Percentiles rank a stretch among this genome's conserved stretches.
phyloP scores from a whole-genome alignment of 1,140 invertebrate genomes.

The Drosophila ambigua region DNA sequence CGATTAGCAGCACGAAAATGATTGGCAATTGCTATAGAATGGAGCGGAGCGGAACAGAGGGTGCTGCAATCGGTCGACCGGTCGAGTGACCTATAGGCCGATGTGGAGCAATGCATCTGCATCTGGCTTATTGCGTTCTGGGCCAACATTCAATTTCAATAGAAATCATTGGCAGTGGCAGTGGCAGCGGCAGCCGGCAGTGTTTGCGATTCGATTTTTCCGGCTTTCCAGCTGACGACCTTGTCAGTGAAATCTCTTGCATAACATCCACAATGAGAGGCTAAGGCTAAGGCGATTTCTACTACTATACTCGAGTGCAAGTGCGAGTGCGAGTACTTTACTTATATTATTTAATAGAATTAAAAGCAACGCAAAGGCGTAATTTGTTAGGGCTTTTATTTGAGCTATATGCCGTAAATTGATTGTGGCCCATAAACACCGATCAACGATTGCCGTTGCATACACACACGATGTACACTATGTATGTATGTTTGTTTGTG shows the following conservation, averaged over 20 bases:
- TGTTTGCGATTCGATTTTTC: constrained; percentile 24
- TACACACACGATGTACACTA: background rate
- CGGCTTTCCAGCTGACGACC: constrained; percentile 36
- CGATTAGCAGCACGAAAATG: too few relatives aligned
- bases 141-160: constrained; percentile 53
- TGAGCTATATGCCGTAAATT: constrained; percentile 22
- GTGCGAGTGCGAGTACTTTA: background rate
- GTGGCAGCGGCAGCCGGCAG: background rate
- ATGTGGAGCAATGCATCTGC: constrained; percentile 8
- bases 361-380: constrained; percentile 33
- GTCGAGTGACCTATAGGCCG: background rate
- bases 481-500: background rate
- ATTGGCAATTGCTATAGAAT: too few relatives aligned
- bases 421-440: constrained; percentile 26
- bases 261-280: constrained; percentile 20
- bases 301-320: constrained; percentile 1
- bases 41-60: background rate
- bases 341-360: constrained; percentile 41
- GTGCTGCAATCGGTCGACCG: constrained; percentile 6
- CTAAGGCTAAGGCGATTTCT: constrained; percentile 20
- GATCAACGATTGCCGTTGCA: constrained; percentile 20
- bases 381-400: constrained; percentile 33
- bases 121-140: constrained; percentile 49
- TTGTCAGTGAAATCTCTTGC: constrained; percentile 32
- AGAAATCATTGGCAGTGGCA: constrained; percentile 2